Conservation (phyloP, 2,113 vertebrate species). For the Fulica atra region DNA sequence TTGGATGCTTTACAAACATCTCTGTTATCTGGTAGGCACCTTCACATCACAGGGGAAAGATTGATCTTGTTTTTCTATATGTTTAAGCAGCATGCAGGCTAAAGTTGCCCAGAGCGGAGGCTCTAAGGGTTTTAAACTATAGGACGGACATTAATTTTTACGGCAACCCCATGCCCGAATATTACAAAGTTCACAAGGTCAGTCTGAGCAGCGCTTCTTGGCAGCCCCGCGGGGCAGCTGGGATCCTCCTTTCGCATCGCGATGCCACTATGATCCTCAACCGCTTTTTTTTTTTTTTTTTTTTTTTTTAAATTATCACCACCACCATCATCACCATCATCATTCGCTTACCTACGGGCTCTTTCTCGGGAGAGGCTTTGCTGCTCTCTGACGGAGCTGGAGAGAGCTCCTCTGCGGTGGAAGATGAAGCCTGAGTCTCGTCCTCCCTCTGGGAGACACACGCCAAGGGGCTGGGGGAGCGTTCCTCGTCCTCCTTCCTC, state of each 20-base stretch:
- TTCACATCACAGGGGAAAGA: slow-evolving; percentile 61
- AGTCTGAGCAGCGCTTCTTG: slow-evolving; percentile 66
- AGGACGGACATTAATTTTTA: slow-evolving; percentile 77
- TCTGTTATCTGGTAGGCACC: slow-evolving; percentile 77
- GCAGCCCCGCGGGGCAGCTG: slow-evolving; percentile 67
- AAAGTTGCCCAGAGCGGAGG: slow-evolving; percentile 12
- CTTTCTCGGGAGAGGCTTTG: slow-evolving; percentile 86
- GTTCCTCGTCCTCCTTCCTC: slow-evolving; percentile 84
- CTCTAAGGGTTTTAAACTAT: slow-evolving; percentile 58
- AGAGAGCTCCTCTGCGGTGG: slow-evolving; percentile 89
- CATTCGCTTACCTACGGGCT: slow-evolving; percentile 86
- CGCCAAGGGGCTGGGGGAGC: slow-evolving; percentile 78
- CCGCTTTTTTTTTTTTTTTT: neutral
- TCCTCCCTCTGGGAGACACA: slow-evolving; percentile 83
- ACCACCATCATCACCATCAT: neutral
- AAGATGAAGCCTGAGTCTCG: slow-evolving; percentile 89
- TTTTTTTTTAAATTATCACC: neutral
- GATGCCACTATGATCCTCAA: neutral
- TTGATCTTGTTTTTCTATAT: slow-evolving; percentile 40
- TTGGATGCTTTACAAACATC: slow-evolving; percentile 84
- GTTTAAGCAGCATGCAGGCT: slow-evolving; percentile 40
- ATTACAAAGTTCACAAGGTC: slow-evolving; percentile 82
- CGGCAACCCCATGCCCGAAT: slow-evolving; percentile 78
- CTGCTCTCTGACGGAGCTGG: slow-evolving; percentile 88
- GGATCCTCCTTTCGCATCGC: slow-evolving; percentile 23